Evolutionary conservation across 2,113 vertebrate genomes (phyloP), one percentile per base, ranked within the genome.

Genomic region (Hemicordylus capensis): DNA sequence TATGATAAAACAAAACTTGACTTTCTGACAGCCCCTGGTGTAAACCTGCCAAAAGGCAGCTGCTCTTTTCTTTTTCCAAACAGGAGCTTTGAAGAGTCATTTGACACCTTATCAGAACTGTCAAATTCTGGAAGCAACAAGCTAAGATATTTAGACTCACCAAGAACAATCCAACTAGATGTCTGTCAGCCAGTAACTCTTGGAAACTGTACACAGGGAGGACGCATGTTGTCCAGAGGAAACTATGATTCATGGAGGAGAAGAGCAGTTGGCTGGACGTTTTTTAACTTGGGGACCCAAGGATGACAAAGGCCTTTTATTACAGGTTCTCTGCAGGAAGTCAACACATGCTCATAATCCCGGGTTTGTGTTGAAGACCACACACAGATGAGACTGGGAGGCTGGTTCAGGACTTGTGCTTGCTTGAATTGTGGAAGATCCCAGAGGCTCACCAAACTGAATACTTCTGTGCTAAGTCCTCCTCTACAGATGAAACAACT

Each of bases 11-110:
- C 59, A 78, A 82, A 46, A 15, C 9, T 44, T 70, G 64, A 59
- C 31, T 51, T 22, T 72, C 76, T 79, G 83, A 79, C 67, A 79
- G 56, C 56, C 76, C 42, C 76, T 72, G 24, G 37, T 85, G 44
- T 28, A 85, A 79, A 61, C 22, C 19, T 79, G 76, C 56, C 76
- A 78, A 78, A 78, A 78, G 39, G 39, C 34, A 85, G 76, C 51
- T 26, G 51, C n/a, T 85, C 19, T 61, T 19, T 17, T 4, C 3
- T 39, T 37, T 10, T 66, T 54, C 59, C 83, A 77, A 77, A 77
- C 48, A 48, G 42, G 51, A 72, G 54, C 24, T 70, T 72, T 85
- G 76, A 79, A 80, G 66, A 79, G 10, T n/a, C 72, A 31, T 79
- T 72, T 85, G 42, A 85, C 67, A 85, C 56, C 19, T 85, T 9